A percentile compares a stretch with the other conserved stretches of the same genome.
Conservation (phyloP, 2,797 vertebrate genomes). For the Notoglanidium macrostoma region DNA sequence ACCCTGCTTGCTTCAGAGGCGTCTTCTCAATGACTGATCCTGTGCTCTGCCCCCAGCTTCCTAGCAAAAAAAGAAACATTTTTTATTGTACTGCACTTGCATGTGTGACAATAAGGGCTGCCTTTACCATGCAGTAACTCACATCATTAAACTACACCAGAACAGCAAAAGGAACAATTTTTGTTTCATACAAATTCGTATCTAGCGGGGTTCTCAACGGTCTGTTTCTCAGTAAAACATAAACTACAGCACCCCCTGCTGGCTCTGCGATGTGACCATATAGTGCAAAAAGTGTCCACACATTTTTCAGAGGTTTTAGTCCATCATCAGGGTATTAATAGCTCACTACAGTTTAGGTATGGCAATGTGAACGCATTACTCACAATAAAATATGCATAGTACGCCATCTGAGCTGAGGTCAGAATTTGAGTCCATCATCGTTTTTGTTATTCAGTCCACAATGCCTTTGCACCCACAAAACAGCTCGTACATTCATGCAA, state of each 20-base stretch:
- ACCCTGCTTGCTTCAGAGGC: neutral
- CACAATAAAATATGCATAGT: conserved; percentile 8
- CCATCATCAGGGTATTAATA: neutral
- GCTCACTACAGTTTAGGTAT: neutral
- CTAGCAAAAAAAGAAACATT: neutral
- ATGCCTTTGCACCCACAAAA: conserved; percentile 28
- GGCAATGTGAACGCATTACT: neutral
- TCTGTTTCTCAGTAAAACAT: neutral
- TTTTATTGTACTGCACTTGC: neutral
- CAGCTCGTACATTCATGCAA: conserved; percentile 17
- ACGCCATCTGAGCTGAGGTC: conserved; percentile 15
- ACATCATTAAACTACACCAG: neutral
- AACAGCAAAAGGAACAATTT: neutral
- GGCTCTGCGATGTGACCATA: neutral
- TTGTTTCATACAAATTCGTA: neutral
- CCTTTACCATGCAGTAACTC: neutral
- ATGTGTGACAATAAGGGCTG: neutral
- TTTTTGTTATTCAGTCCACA: neutral
- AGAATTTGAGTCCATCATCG: neutral
- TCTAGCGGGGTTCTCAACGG: neutral
- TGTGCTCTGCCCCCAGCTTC: neutral
- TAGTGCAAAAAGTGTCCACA: neutral
- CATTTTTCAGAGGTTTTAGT: neutral
- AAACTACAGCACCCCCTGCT: neutral
- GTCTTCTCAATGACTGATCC: neutral